These are phyloP conservation scores for Caenorhabditis sp. DNA, from an alignment of 2,888 invertebrate genomes.

Conservation along the genomic window DNA sequence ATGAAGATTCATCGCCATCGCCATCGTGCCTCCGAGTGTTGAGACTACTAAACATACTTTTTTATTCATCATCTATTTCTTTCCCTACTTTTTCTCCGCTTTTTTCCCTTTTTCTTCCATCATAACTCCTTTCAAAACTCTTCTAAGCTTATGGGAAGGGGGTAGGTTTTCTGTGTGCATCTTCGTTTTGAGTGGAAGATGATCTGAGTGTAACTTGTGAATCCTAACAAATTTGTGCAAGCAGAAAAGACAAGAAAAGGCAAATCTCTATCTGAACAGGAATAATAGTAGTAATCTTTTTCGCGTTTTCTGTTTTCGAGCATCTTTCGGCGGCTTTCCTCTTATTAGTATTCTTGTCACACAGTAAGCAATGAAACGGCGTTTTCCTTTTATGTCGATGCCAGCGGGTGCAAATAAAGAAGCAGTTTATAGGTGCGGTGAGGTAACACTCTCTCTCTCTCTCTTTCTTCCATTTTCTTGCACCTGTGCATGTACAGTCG, in stretches of 20 bases:
- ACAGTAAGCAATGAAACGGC: too few species aligned
- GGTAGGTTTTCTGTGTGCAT: too few species aligned
- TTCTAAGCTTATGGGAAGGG: neutral
- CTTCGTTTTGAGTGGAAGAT: too few species aligned
- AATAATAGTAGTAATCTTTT: too few species aligned
- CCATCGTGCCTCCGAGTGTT: conserved; percentile 15
- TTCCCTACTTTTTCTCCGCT: neutral
- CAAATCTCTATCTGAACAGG: too few species aligned
- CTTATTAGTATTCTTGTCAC: conserved; percentile 31
- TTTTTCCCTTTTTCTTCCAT: neutral
- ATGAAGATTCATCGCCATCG: conserved; percentile 12
- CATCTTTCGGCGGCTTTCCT: too few species aligned
- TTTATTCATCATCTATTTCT: conserved; percentile 23
- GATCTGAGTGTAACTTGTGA: too few species aligned
- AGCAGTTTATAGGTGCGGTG: conserved; percentile 30
- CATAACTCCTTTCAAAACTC: neutral
- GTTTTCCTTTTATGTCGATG: conserved; percentile 9
- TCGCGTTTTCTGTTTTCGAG: too few species aligned
- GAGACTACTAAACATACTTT: conserved; percentile 47
- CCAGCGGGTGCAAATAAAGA: conserved; percentile 28
- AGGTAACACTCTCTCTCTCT: neutral
- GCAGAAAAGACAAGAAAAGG: too few species aligned
- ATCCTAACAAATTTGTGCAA: neutral
- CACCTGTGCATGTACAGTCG: conserved; percentile 35
- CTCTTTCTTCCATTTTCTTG: neutral